Evolutionary conservation across 2,888 invertebrate species (phyloP), one percentile per base, ranked within the genome.

Genomic region (Morpho achilles): DNA sequence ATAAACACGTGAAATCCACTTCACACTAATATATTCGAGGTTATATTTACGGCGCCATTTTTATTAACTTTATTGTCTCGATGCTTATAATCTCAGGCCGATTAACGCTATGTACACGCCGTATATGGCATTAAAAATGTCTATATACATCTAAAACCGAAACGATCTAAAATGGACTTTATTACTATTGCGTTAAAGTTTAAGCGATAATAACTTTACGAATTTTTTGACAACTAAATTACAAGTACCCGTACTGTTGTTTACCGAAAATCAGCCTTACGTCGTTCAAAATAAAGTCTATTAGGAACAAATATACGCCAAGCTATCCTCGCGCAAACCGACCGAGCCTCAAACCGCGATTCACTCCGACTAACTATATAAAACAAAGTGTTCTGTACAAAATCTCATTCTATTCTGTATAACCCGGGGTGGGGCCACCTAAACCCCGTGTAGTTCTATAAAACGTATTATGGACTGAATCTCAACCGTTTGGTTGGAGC

Each of bases 401-500:
- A 79, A 82, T 81, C 80, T 80, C 65, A 60, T 54, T 55, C 55
- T 60, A 62, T 47, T 58, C 58, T 56, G 58, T 55, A 50, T 53
- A 62, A 39, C 40, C 53, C 40, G 69, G 65, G 66, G 63, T 64
- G 84, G 84, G 86, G 84, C 72, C 86, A 70, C 84, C 87, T 80
- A 77, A 56, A 83, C 87, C 86, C 87, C 69, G 61, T 87, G 79
- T 86, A 80, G 64, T 87, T 80, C 80, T 75, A 61, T 65, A 60
- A 56, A 64, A 51, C 62, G 53, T 58, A 63, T 56, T 59, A 53
- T 53, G 44, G 45, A 51, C 22, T 7, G 51, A 42, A 39, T 46
- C 68, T 90, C 89, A 90, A 82, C 89, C 89, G 76, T 90, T 90
- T 16, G 89, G 89, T 65, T 88, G 87, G 0, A 89, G 79, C 60